Base-by-base conservation (phyloP, 2,888 invertebrate species). In the Melangyna quadrimaculata region DNA sequence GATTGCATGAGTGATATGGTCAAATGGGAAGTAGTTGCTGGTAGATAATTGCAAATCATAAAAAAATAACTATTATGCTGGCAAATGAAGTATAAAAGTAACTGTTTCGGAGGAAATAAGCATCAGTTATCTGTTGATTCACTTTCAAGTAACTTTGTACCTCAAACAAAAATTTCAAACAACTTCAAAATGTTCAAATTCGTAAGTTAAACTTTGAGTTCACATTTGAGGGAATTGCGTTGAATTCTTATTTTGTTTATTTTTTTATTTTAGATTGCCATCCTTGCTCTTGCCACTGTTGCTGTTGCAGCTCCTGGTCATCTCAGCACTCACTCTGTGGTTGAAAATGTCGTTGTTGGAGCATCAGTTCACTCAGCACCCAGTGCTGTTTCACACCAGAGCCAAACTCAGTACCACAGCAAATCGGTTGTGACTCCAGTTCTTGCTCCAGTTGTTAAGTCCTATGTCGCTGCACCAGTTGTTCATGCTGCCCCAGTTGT, bases 361-460 rank as follows among this genome's bases (percentile, higher is more conserved):
- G 88, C 89, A 27, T 89, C 90, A 22, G 90, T 91, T 1, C 90
- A 91, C 77, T 88, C 89, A 35, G 67, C 74, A 0, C 78, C 88
- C 63, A 73, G 83, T 12, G 75, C 77, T 22, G 69, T 77, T 0
- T 84, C 78, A n/a, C n/a, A n/a, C n/a, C n/a, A n/a, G n/a, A n/a
- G n/a, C n/a, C n/a, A n/a, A n/a, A n/a, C n/a, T n/a, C n/a, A n/a
- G n/a, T n/a, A n/a, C n/a, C n/a, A n/a, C n/a, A n/a, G n/a, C n/a
- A n/a, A n/a, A n/a, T n/a, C n/a, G n/a, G n/a, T n/a, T n/a, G n/a
- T n/a, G n/a, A n/a, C 93, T 89, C 93, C 81, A 27, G 91, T 94
- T 7, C 92, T 93, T 0, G 87, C 89, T 93, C 17, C 93, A 90
- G 71, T 91, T 92, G 35, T 92, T 22, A 59, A 59, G 93, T 1